Evolutionary conservation across 2,113 vertebrate species (phyloP).

Genomic region (Edolisoma coerulescens): DNA sequence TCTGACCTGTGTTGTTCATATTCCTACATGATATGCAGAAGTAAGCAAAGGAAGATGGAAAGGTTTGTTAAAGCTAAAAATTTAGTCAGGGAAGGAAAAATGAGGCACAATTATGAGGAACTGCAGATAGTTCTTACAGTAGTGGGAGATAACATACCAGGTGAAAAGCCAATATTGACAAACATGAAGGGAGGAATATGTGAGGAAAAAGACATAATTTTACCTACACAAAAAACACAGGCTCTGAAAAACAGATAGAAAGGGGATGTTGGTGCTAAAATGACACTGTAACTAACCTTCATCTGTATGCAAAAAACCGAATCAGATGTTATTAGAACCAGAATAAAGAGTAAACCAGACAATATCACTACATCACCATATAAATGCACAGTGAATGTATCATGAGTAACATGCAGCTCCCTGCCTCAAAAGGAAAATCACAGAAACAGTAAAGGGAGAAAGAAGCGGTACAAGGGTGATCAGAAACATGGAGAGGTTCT

Average conservation of each 20-base stretch:
- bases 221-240: not conserved
- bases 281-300: not conserved
- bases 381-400: not conserved
- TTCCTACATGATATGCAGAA: not conserved
- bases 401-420: not conserved
- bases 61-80: not conserved
- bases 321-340: not conserved
- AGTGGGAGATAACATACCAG: not conserved
- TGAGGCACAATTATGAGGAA: not conserved
- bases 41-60: not conserved
- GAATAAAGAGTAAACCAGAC: not conserved
- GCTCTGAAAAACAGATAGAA: not conserved
- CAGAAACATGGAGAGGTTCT: not conserved
- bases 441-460: not conserved
- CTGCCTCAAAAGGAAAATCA: not conserved
- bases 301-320: not conserved
- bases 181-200: not conserved
- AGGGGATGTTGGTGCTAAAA: not conserved
- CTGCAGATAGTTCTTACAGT: not conserved
- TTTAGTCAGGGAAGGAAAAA: not conserved
- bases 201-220: not conserved
- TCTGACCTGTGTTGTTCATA: not conserved
- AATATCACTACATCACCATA: not conserved
- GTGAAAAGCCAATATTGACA: not conserved
- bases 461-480: accelerated